Base-by-base conservation (phyloP, 2,888 invertebrate genomes). In the Autographa pulchrina region DNA sequence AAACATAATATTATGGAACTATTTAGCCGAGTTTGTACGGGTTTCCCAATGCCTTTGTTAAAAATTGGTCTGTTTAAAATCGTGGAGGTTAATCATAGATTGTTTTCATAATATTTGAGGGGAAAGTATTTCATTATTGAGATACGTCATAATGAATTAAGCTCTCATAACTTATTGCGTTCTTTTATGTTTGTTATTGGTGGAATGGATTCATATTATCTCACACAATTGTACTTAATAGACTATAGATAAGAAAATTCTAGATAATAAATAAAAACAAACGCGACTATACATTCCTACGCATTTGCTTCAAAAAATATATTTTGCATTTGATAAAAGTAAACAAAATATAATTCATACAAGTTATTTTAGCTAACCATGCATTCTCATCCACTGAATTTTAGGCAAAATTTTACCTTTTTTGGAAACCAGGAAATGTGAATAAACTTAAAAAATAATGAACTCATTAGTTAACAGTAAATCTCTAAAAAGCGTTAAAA, bases 11-110 rank as follows among this genome's bases (percentile, higher is more conserved):
- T 83, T 83, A 81, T 83, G 74, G 72, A 77, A 76, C 65, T 68
- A 66, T 84, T 84, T 82, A 61, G 62, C 71, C 70, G 70, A 74
- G 61, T 72, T 71, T 48, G 43, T 60, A 56, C 59, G 58, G 56
- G 68, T 83, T 83, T 84, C 78, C 74, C 71, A 83, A 84, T 75
- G 82, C 80, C 80, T 82, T 84, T 83, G 83, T 84, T 84, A 80
- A 84, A 75, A 73, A 72, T 82, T 82, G 71, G 81, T 68, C 81
- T 75, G 68, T 82, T 80, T 84, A 64, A 82, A 72, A 74, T 64
- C 66, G 63, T 68, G 58, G 9, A 66, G 70, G 65, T 72, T 60
- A 73, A 74, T 73, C 72, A 69, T 65, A 43, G 60, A 66, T 69
- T 82, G 79, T 82, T 84, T 79, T 83, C 71, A 66, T 78, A 82